Evolutionary conservation across 2,113 vertebrate genomes (phyloP).

Genomic region (Spheniscus mendiculus): DNA sequence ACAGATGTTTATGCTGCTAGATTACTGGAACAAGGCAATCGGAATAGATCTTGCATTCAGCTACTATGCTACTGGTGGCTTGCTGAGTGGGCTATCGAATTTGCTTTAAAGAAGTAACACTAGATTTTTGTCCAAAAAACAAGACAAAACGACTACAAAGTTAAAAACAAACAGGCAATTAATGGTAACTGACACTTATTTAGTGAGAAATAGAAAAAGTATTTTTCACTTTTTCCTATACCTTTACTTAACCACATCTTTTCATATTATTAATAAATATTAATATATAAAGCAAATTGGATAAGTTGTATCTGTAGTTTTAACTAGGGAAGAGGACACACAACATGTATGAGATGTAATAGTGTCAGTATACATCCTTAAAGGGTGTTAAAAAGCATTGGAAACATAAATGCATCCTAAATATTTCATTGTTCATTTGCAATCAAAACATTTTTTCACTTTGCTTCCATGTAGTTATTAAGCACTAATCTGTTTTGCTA

Average conservation of each 20-base stretch:
- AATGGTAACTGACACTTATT: background rate
- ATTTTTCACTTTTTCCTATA: background rate
- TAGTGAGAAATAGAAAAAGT: background rate
- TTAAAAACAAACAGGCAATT: background rate
- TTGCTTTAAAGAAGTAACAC: background rate
- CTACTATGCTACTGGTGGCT: background rate
- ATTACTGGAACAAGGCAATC: background rate
- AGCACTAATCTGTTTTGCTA: background rate
- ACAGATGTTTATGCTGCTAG: background rate
- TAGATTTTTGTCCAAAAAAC: background rate
- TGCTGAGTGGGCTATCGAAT: background rate
- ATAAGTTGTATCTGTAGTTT: background rate
- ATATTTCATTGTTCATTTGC: background rate
- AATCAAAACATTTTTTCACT: background rate
- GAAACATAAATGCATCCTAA: background rate
- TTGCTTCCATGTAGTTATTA: background rate
- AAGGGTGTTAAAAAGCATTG: background rate
- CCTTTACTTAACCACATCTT: background rate
- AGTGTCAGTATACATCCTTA: background rate
- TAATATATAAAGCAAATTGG: background rate
- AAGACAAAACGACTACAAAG: background rate
- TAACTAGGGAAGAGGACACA: background rate
- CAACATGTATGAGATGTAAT: fast-evolving
- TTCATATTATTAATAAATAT: background rate
- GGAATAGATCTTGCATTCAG: background rate